Evolutionary conservation across 2,113 vertebrate species (phyloP).

Genomic region (Sceloporus undulatus): DNA sequence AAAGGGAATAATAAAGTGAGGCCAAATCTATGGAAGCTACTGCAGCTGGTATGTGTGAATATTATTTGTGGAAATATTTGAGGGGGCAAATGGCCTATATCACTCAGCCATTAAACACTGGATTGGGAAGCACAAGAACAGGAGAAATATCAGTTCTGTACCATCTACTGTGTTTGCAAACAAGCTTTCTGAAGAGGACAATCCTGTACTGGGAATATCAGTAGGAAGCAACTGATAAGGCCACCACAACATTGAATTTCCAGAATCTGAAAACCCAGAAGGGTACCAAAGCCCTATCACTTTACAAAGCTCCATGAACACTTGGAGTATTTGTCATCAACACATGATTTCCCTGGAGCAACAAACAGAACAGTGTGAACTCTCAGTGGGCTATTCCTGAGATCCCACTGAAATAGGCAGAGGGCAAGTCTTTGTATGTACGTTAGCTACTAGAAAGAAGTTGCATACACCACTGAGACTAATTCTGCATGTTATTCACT

Average conservation of each 20-base stretch:
- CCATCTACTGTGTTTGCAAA: neutral
- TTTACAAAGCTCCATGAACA: constrained; percentile 19
- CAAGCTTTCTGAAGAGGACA: neutral
- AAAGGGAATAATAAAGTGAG: neutral
- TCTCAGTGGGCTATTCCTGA: neutral
- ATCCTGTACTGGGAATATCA: neutral
- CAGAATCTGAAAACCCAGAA: constrained; percentile 7
- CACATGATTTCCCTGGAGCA: constrained; percentile 16
- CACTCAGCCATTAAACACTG: neutral
- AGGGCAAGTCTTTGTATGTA: neutral
- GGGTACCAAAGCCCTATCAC: constrained; percentile 19
- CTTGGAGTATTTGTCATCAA: neutral
- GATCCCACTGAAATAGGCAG: neutral
- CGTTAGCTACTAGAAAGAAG: neutral
- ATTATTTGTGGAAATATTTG: neutral
- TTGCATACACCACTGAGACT: neutral
- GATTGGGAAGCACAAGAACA: neutral
- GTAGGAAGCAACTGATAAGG: constrained; percentile 8
- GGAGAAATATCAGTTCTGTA: neutral
- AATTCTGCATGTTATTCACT: neutral
- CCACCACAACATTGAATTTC: neutral
- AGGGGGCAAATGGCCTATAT: neutral
- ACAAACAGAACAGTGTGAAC: constrained; percentile 4
- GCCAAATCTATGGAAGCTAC: neutral
- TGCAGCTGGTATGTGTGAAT: neutral